These are phyloP conservation scores for Pteropus rufus DNA, from an alignment of 2,797 vertebrate genomes.

Conservation along the genomic window DNA sequence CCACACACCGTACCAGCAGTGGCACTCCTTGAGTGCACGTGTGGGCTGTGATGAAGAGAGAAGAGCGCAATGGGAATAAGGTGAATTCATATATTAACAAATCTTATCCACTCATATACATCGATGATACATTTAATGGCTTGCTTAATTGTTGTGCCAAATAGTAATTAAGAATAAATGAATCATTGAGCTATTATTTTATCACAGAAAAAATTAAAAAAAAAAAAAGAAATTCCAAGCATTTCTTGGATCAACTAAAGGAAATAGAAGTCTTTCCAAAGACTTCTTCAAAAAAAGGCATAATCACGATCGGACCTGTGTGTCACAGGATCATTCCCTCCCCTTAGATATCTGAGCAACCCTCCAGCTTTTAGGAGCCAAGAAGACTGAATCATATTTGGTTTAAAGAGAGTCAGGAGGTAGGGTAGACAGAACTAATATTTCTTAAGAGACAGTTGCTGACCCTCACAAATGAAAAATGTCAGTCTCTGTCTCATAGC, in stretches of 20 bases:
- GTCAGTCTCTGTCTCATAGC: not conserved
- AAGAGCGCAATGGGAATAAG: not conserved
- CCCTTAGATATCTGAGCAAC: not conserved
- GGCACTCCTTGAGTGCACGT: not conserved
- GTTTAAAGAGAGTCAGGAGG: not conserved
- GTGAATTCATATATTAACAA: not conserved
- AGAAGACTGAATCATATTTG: not conserved
- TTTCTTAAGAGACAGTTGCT: not conserved
- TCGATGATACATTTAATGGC: not conserved
- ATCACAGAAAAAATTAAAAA: not conserved
- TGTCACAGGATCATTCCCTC: not conserved
- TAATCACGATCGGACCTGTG: not conserved
- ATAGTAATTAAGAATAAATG: not conserved
- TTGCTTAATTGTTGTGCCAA: not conserved
- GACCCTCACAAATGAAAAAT: not conserved
- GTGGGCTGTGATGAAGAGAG: not conserved
- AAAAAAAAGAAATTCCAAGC: not conserved
- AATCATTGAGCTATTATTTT: not conserved
- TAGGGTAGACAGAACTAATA: not conserved
- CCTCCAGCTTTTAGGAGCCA: not conserved
- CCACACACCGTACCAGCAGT: not conserved
- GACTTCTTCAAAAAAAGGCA: not conserved
- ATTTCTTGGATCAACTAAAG: constrained; percentile 15
- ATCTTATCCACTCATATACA: not conserved
- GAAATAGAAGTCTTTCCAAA: not conserved